Percentiles rank a stretch among this genome's conserved stretches.
phyloP scores from a whole-genome alignment of 2,113 vertebrate species.

The Misgurnus anguillicaudatus region DNA sequence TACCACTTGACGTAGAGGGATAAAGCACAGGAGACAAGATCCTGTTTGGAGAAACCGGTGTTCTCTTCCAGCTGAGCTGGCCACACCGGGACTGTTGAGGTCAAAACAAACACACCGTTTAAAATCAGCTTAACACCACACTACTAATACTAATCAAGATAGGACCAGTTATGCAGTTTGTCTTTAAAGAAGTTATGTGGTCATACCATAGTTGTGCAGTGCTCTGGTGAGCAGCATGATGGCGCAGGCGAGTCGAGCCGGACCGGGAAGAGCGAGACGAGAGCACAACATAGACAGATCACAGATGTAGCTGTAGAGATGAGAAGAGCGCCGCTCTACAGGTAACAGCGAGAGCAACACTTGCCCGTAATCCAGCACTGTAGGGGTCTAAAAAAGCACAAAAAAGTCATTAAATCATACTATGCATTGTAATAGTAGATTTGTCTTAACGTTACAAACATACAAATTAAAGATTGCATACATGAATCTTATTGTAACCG shows the following conservation, averaged over 20 bases:
- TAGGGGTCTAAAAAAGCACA: constrained; percentile 77
- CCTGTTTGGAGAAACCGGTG: constrained; percentile 86
- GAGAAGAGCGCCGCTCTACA: constrained; percentile 76
- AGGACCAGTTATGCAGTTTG: neutral
- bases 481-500: too few species aligned
- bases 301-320: constrained; percentile 91
- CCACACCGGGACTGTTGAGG: constrained; percentile 86
- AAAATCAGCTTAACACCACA: too few species aligned
- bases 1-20: constrained; percentile 76
- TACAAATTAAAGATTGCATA: too few species aligned
- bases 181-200: neutral
- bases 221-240: constrained; percentile 84
- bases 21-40: constrained; percentile 79
- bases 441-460: too few species aligned
- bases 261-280: constrained; percentile 75
- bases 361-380: constrained; percentile 91
- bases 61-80: constrained; percentile 79
- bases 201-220: constrained; percentile 84
- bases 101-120: neutral
- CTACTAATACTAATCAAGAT: too few species aligned
- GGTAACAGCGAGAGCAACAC: constrained; percentile 81
- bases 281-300: constrained; percentile 91
- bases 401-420: neutral
- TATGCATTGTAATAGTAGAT: too few species aligned
- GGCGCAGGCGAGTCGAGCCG: constrained; percentile 83